A percentile compares a stretch with the other conserved stretches of the same genome.
These are phyloP conservation scores for Chrysochloris asiatica DNA, from an alignment of 2,113 vertebrate species.

Conservation along the genomic window DNA sequence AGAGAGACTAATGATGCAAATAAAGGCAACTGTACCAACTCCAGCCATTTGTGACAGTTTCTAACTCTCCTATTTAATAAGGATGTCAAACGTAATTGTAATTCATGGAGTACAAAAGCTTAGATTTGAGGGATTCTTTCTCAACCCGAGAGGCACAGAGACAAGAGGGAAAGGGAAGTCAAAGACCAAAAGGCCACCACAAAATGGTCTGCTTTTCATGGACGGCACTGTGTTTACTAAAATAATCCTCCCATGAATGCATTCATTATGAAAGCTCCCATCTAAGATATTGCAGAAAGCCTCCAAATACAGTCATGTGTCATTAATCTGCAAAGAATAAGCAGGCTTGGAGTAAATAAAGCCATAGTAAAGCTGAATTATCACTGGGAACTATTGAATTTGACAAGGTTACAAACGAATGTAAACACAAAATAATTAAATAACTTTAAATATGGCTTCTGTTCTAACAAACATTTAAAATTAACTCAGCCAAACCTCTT, in stretches of 20 bases:
- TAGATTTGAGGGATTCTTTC: not conserved
- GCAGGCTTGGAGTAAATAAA: not conserved
- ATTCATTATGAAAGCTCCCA: not conserved
- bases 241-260: conserved; percentile 3
- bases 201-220: not conserved
- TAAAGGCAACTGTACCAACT: conserved; percentile 26
- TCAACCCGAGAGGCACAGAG: not conserved
- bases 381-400: not conserved
- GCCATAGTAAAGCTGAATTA: not conserved
- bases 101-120: not conserved
- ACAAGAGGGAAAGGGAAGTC: not conserved
- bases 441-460: not conserved
- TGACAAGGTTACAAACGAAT: not conserved
- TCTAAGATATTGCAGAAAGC: not conserved
- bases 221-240: not conserved
- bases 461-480: conserved; percentile 14
- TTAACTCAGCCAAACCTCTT: not conserved
- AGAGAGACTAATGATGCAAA: not conserved
- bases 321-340: not conserved
- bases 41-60: not conserved
- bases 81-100: not conserved
- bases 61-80: conserved; percentile 8
- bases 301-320: not conserved
- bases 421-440: conserved; percentile 7
- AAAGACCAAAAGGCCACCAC: not conserved